Evolutionary conservation across 2,888 invertebrate genomes (phyloP).

Genomic region (Barypeithes pellucidus): DNA sequence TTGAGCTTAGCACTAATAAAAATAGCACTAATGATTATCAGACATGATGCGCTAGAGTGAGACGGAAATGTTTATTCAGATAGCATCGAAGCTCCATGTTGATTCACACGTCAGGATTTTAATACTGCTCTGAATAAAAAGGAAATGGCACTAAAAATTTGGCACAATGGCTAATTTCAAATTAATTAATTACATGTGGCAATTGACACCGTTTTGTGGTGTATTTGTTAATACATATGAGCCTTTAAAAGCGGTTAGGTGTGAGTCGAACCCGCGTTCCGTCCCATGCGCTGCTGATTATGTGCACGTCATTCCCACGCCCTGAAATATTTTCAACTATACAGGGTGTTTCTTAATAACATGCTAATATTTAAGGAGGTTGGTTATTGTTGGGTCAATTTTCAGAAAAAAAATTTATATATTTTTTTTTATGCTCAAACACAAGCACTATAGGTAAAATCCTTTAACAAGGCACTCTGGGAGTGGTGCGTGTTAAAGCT

Average conservation of each 20-base stretch:
- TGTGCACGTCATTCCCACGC: no score
- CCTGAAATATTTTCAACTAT: no score
- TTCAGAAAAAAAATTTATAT: no score
- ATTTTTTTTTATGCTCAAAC: no score
- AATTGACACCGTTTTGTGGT: constrained; percentile 31
- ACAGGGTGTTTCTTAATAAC: no score
- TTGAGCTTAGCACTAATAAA: constrained; percentile 16
- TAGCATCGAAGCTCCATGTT: not conserved
- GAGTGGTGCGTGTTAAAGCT: no score
- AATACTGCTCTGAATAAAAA: constrained; percentile 20
- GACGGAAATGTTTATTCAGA: not conserved
- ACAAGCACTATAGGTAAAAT: no score
- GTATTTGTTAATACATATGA: not conserved
- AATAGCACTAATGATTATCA: not conserved
- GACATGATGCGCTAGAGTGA: not conserved
- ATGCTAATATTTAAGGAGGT: no score
- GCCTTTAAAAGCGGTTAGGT: not conserved
- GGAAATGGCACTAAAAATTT: constrained; percentile 35
- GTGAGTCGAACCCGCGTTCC: no score
- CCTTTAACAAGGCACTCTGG: no score
- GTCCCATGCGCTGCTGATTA: no score
- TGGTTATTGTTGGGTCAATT: no score
- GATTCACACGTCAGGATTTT: constrained; percentile 8
- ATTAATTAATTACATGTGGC: constrained; percentile 22
- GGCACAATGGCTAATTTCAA: constrained; percentile 28